These are phyloP conservation scores for Harpagifer antarcticus DNA, from an alignment of 2,797 vertebrate genomes.

Conservation along the genomic window DNA sequence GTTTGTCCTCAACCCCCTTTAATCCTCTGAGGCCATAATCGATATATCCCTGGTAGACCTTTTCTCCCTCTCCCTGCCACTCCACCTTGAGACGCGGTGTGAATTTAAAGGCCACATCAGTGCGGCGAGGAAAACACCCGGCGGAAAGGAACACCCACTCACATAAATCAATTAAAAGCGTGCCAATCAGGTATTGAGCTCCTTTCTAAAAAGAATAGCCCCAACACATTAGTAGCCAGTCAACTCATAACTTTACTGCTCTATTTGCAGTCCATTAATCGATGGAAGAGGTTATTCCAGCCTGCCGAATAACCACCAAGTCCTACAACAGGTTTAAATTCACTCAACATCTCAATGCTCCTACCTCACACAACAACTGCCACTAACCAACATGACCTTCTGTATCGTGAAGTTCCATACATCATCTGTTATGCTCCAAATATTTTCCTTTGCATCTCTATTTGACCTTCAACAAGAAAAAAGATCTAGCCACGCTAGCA, in stretches of 20 bases:
- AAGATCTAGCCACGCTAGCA: constrained; percentile 2
- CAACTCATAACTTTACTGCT: constrained; percentile 19
- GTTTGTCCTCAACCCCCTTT: constrained; percentile 60
- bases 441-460: constrained; percentile 16
- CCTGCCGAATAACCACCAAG: background rate
- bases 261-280: constrained; percentile 18
- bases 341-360: background rate
- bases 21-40: constrained; percentile 76
- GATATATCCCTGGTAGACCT: constrained; percentile 68
- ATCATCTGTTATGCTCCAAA: background rate
- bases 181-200: constrained; percentile 47
- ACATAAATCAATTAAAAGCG: constrained; percentile 58
- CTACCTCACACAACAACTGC: background rate
- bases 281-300: constrained; percentile 7
- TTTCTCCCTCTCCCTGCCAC: constrained; percentile 55
- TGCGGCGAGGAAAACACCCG: constrained; percentile 64
- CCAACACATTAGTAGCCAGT: constrained; percentile 9
- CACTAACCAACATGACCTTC: constrained; percentile 11
- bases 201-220: constrained; percentile 26
- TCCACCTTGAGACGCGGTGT: constrained; percentile 80
- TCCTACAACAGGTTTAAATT: constrained; percentile 6
- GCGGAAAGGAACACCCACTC: constrained; percentile 50
- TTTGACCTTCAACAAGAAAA: constrained; percentile 43
- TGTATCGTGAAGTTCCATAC: background rate
- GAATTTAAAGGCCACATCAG: constrained; percentile 76